Evolutionary conservation across 1,140 invertebrate species (phyloP).

Genomic region (Bombus superbus): DNA sequence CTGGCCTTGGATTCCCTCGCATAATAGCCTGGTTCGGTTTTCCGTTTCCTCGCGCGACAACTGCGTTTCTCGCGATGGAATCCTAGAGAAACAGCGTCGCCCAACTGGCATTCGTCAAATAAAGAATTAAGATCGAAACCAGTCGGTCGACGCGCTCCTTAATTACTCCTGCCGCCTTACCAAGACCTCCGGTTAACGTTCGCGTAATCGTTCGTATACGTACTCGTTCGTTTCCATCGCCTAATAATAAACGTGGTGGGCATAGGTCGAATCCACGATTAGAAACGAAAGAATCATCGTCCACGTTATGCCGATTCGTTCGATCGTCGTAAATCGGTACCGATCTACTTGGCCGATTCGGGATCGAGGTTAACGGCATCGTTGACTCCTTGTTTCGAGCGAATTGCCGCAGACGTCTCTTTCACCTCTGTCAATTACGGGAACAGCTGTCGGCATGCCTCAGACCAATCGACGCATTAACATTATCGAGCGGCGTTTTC

Average conservation of each 20-base stretch:
- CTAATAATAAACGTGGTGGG: constrained; percentile 12
- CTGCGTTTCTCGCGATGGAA: neutral
- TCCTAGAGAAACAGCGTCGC: neutral
- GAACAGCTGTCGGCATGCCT: neutral
- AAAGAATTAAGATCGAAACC: constrained; percentile 21
- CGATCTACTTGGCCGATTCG: constrained; percentile 5
- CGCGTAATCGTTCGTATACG: constrained; percentile 1
- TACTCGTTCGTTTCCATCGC: too few species aligned
- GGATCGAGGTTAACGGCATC: constrained; percentile 42
- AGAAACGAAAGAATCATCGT: neutral
- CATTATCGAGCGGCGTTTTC: neutral
- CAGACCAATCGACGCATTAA: neutral
- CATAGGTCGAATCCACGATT: neutral
- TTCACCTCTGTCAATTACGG: constrained; percentile 24
- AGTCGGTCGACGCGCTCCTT: constrained; percentile 5
- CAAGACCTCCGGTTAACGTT: neutral
- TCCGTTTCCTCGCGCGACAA: neutral
- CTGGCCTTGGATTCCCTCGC: too few species aligned
- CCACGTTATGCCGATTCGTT: neutral
- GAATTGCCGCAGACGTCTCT: constrained; percentile 30
- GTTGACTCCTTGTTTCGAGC: constrained; percentile 34
- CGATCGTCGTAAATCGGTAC: neutral
- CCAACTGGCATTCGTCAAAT: neutral
- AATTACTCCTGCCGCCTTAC: neutral
- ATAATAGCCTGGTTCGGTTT: neutral